Evolutionary conservation across 2,113 vertebrate genomes (phyloP).

Genomic region (Cololabis saira): DNA sequence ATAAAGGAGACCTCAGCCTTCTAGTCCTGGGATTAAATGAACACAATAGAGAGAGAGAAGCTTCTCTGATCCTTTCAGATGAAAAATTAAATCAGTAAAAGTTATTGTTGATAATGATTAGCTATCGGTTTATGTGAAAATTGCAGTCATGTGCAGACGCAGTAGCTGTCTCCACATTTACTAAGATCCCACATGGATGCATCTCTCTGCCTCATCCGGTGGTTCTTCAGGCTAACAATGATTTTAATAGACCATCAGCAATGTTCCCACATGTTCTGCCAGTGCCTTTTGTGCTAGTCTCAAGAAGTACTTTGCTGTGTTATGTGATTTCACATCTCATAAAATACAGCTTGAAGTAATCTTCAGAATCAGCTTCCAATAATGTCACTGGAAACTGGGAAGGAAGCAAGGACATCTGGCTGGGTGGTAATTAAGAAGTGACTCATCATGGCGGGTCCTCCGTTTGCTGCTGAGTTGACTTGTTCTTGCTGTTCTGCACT

Average conservation of each 20-base stretch:
- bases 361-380: conserved; percentile 57
- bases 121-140: no score
- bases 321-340: conserved; percentile 66
- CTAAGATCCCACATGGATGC: background rate
- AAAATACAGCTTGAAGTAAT: conserved; percentile 62
- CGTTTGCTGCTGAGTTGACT: conserved; percentile 41
- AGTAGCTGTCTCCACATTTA: no score
- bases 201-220: conserved; percentile 1
- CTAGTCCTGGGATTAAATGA: background rate
- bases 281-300: conserved; percentile 37
- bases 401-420: conserved; percentile 36
- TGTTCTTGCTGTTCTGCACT: conserved; percentile 13
- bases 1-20: conserved; percentile 13
- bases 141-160: no score
- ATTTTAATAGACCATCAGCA: conserved; percentile 66
- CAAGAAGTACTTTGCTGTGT: conserved; percentile 40
- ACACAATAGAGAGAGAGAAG: background rate
- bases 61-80: no score
- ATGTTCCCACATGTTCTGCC: conserved; percentile 38
- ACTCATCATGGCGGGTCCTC: conserved; percentile 39
- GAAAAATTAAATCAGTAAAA: no score
- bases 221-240: conserved; percentile 50
- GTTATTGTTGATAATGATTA: no score
- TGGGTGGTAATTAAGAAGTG: conserved; percentile 59
- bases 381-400: conserved; percentile 50